Conservation (phyloP, 2,797 vertebrate genomes). For the Margarornis squamiger region DNA sequence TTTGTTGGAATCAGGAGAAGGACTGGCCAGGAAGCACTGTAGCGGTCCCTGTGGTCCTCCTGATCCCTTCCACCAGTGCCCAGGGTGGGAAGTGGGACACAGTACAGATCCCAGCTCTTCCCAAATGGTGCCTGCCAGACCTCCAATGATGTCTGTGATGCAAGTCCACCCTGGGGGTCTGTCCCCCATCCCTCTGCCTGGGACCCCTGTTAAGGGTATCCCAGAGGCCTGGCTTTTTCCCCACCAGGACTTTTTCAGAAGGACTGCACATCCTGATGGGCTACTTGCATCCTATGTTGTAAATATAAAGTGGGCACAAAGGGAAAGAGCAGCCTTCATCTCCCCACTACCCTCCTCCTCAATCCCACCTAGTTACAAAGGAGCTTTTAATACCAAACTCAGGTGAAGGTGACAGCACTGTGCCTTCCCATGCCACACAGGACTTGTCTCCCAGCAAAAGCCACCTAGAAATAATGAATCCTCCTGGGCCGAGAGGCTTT, state of each 20-base stretch:
- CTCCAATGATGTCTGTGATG: neutral
- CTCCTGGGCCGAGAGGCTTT: slow-evolving; percentile 62
- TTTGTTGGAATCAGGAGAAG: neutral
- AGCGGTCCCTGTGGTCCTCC: rapidly evolving
- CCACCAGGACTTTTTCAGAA: neutral
- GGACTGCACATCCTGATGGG: neutral
- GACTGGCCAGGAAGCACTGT: neutral
- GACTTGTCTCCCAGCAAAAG: slow-evolving; percentile 57
- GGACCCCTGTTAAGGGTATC: neutral
- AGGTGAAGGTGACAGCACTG: neutral
- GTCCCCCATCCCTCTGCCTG: neutral
- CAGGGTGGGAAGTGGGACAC: neutral
- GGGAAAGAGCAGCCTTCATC: neutral
- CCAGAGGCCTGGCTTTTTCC: neutral
- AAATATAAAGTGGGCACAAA: neutral
- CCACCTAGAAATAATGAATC: slow-evolving; percentile 65
- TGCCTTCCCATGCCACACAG: slow-evolving; percentile 32
- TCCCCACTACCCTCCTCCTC: neutral
- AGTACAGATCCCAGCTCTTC: neutral
- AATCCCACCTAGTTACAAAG: neutral
- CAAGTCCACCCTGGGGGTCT: neutral
- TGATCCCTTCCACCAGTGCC: neutral
- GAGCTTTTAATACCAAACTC: slow-evolving; percentile 23
- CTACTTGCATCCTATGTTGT: neutral
- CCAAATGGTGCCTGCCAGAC: neutral